Evolutionary conservation across 1,140 invertebrate genomes (phyloP).

Genomic region (Potamilus streckersoni): DNA sequence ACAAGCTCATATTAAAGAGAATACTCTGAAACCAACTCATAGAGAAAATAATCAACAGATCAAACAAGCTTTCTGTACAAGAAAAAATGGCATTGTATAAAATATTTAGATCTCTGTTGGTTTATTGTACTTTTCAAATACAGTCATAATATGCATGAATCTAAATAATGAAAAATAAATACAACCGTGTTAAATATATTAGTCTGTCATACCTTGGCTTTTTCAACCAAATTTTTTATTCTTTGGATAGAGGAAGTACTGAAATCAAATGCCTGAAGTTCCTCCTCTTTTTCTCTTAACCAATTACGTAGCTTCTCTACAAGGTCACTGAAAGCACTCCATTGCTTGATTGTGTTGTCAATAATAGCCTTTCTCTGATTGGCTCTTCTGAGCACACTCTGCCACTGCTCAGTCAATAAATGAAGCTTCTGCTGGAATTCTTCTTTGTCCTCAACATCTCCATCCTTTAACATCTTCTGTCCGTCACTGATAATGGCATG

Average conservation of each 20-base stretch:
- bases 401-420: conserved; percentile 84
- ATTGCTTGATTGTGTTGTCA: conserved; percentile 78
- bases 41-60: too few species aligned
- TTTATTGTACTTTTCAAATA: too few species aligned
- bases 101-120: too few species aligned
- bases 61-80: too few species aligned
- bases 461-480: conserved; percentile 57
- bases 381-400: conserved; percentile 84
- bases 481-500: conserved; percentile 64
- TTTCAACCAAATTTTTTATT: conserved; percentile 51
- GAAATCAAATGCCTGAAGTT: conserved; percentile 73
- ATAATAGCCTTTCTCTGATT: conserved; percentile 82
- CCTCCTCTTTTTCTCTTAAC: conserved; percentile 81
- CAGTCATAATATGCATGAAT: too few species aligned
- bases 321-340: conserved; percentile 84
- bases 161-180: too few species aligned
- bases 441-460: conserved; percentile 52
- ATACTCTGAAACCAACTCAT: too few species aligned
- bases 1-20: too few species aligned
- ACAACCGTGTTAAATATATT: too few species aligned
- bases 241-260: conserved; percentile 52
- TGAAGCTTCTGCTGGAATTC: conserved; percentile 76
- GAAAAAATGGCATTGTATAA: too few species aligned
- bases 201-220: conserved; percentile 46
- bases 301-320: conserved; percentile 80